Conservation (phyloP, 64 coral and sea anemone genomes). For the Montipora capricornis region DNA sequence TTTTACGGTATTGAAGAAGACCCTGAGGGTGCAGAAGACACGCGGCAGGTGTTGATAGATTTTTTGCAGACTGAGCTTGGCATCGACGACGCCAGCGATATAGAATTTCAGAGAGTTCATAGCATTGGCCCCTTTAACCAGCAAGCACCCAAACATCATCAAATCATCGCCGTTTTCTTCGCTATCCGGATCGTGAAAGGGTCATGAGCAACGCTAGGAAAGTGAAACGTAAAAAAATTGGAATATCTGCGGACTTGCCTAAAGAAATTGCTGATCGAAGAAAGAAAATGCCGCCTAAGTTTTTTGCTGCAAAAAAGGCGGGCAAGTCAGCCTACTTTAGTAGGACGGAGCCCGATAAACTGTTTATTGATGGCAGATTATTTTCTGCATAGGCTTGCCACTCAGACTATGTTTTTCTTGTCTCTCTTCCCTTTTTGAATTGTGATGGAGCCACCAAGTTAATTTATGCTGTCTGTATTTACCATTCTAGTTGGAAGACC, state of each 20-base stretch:
- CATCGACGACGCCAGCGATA: background rate
- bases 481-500: too few relatives aligned
- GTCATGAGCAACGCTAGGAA: too few relatives aligned
- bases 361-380: conserved; percentile 13
- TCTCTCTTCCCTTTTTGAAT: too few relatives aligned
- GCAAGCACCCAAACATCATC: conserved; percentile 8
- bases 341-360: background rate
- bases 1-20: background rate
- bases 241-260: too few relatives aligned
- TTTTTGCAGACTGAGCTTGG: conserved; percentile 17
- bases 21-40: background rate
- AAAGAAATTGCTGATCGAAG: too few relatives aligned
- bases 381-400: background rate
- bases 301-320: too few relatives aligned
- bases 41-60: background rate
- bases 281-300: too few relatives aligned
- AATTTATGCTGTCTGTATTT: too few relatives aligned
- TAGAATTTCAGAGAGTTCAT: conserved; percentile 41
- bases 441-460: background rate
- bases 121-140: background rate
- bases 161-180: conserved; percentile 50
- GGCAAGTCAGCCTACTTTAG: too few relatives aligned
- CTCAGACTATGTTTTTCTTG: too few relatives aligned
- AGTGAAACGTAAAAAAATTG: too few relatives aligned
- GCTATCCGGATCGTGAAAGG: background rate